Percentiles rank a stretch among this genome's conserved stretches.
These are phyloP conservation scores for Argentina silus DNA, from an alignment of 2,797 vertebrate genomes.

Conservation along the genomic window DNA sequence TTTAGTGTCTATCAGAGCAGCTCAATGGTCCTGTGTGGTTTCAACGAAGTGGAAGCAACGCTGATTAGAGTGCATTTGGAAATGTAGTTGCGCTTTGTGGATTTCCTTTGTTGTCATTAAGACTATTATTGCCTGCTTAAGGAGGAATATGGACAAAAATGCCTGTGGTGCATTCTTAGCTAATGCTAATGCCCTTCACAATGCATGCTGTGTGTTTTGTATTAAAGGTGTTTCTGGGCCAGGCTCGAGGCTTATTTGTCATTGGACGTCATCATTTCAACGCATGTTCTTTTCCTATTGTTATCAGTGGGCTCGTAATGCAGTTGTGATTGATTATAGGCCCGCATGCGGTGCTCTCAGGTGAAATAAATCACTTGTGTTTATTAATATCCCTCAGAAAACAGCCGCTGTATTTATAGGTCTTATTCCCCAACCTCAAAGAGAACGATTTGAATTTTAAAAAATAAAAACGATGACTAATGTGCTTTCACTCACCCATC, in stretches of 20 bases:
- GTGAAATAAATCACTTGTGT: not conserved
- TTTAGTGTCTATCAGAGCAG: slow-evolving; percentile 50
- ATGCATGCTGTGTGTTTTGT: not conserved
- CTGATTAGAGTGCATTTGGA: slow-evolving; percentile 63
- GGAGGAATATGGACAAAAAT: not conserved
- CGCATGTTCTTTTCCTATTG: too few relatives aligned
- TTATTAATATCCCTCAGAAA: not conserved
- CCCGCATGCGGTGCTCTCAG: not conserved
- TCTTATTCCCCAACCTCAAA: not conserved
- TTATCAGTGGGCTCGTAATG: too few relatives aligned
- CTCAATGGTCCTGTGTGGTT: slow-evolving; percentile 58
- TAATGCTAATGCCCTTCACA: not conserved
- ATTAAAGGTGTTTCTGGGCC: too few relatives aligned
- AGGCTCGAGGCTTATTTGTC: too few relatives aligned
- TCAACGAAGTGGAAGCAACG: slow-evolving; percentile 43
- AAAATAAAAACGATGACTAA: not conserved
- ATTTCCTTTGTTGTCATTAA: slow-evolving; percentile 66
- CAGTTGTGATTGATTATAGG: too few relatives aligned
- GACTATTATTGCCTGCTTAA: slow-evolving; percentile 60
- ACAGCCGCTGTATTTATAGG: not conserved
- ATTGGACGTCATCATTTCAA: too few relatives aligned
- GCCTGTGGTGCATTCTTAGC: too few relatives aligned
- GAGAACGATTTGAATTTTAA: not conserved
- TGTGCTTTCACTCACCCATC: not conserved
- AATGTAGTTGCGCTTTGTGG: slow-evolving; percentile 61